Evolutionary conservation across 2,888 invertebrate species (phyloP), one percentile per base, ranked within the genome.

Genomic region (Tenthredo mesomela): DNA sequence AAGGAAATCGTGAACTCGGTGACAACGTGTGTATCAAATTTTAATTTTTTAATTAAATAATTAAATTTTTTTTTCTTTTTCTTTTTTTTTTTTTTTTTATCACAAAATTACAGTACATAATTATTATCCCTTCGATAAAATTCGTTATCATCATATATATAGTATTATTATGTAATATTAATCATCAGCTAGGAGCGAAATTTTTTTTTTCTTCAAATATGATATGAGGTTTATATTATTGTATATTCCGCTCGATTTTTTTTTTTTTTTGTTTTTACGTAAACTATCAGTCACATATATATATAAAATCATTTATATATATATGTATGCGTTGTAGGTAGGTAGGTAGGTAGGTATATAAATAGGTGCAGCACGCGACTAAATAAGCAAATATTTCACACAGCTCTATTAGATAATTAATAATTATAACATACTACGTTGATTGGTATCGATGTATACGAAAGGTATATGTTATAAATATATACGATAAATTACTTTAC

Each of bases 71-170:
- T 10, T 21, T 21, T 43, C 25, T n/a, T 43, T 25, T 29, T 18
- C 21, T 4, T 84, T 85, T 77, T 71, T 82, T 78, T 54, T 25
- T 15, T 25, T 12, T 65, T 21, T n/a, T 80, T 54, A 85, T 85
- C 84, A 85, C 82, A 85, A 80, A 80, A 43, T 84, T 70, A 84
- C 82, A 54, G 47, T 71, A 67, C 67, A 67, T 70, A 70, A 84
- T 70, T 82, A 80, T 80, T 40, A 61, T 61, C 78, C 50, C 2
- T 80, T 50, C 21, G 18, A 73, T 73, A 21, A 43, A 0, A 43
- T 40, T 43, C 40, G n/a, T 40, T 21, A 61, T 37, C 37, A 61
- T 80, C 50, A 50, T 54, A 15, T 4, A 37, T 37, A 37, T 37
- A 37, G 7, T 15, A 29, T 15, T n/a, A n/a, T n/a, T n/a, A 12